These are phyloP conservation scores for Crambe crambe DNA, from an alignment of 37 sponge, comb jelly and placozoan species.

Conservation along the genomic window DNA sequence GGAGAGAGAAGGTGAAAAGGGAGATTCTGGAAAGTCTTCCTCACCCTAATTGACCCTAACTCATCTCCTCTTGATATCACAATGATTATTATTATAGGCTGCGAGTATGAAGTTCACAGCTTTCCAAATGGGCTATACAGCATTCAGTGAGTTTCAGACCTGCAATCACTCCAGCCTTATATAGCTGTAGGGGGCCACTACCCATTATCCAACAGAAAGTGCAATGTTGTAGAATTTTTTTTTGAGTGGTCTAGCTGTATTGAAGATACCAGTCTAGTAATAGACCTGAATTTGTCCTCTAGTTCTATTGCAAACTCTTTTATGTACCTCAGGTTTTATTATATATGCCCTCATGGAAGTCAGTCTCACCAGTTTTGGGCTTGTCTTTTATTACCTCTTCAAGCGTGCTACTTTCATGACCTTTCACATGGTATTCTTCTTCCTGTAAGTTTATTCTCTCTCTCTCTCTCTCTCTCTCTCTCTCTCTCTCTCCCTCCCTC, in stretches of 20 bases:
- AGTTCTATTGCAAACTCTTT: not conserved
- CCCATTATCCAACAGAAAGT: no score
- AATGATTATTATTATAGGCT: constrained; percentile 19
- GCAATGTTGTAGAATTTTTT: no score
- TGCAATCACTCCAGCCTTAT: no score
- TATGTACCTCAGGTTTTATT: constrained; percentile 26
- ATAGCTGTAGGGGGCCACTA: no score
- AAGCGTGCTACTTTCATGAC: constrained; percentile 12
- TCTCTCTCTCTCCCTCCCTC: no score
- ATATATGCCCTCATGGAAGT: constrained; percentile 11
- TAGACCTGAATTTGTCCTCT: not conserved
- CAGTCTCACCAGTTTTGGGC: constrained; percentile 28
- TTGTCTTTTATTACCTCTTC: constrained; percentile 48
- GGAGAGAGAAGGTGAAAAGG: not conserved
- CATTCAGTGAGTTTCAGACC: constrained; percentile 37
- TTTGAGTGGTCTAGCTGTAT: no score
- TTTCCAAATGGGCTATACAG: constrained; percentile 32
- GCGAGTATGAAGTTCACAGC: constrained; percentile 42
- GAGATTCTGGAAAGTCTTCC: no score
- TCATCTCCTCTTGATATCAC: no score
- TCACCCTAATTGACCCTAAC: no score
- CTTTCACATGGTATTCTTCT: constrained; percentile 39
- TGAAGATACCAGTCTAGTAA: no score
- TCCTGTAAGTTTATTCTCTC: constrained; percentile 44
- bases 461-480: no score